Percentiles rank a stretch among this genome's conserved stretches.
Conservation (phyloP, 2,113 vertebrate species). For the Apteryx owenii region DNA sequence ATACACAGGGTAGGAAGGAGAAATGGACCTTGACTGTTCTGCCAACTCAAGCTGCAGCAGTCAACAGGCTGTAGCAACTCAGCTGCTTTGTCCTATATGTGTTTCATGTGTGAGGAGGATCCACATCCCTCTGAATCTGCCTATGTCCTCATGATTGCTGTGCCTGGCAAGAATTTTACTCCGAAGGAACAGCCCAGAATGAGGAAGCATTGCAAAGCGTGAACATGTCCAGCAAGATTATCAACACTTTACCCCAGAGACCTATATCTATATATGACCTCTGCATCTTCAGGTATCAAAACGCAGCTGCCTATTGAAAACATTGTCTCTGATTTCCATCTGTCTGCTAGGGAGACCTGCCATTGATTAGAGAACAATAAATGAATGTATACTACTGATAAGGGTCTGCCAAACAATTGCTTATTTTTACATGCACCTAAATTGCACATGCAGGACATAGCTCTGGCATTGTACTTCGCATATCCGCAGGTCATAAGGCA, state of each 20-base stretch:
- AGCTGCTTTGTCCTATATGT: background rate
- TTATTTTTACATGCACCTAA: background rate
- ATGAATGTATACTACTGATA: background rate
- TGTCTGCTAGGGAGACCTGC: background rate
- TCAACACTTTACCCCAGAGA: background rate
- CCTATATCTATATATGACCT: background rate
- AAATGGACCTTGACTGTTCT: background rate
- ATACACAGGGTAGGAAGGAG: background rate
- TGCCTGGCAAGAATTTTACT: background rate
- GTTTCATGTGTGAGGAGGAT: background rate
- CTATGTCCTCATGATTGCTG: background rate
- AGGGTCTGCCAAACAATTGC: background rate
- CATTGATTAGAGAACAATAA: background rate
- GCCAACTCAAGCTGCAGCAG: background rate
- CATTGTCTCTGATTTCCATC: background rate
- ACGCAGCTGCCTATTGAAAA: background rate
- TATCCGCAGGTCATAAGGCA: background rate
- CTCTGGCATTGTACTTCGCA: fast-evolving
- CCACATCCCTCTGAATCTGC: background rate
- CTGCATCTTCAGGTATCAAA: background rate
- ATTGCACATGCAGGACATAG: background rate
- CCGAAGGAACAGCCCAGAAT: background rate
- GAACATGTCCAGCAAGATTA: background rate
- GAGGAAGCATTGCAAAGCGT: background rate
- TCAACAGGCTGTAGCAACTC: background rate